Evolutionary conservation across 2,113 vertebrate genomes (phyloP).

Genomic region (Eurypyga helias): DNA sequence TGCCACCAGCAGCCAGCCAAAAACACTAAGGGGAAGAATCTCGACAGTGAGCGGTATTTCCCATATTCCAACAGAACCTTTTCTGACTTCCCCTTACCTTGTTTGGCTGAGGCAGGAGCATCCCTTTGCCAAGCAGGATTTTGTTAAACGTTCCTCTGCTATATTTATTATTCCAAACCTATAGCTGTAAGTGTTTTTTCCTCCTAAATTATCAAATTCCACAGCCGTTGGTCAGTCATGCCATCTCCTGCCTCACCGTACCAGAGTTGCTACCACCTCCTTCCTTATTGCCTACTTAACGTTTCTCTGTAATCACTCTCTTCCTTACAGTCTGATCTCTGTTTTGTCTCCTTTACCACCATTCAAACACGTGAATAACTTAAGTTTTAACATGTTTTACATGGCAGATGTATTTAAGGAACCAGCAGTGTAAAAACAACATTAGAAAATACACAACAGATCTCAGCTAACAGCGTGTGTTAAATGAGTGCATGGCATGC

Average conservation of each 20-base stretch:
- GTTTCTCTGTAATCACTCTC: neutral
- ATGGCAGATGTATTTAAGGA: neutral
- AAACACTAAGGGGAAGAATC: neutral
- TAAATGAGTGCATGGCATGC: neutral
- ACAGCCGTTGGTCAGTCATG: neutral
- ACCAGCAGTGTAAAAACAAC: neutral
- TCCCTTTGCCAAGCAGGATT: neutral
- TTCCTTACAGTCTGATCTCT: constrained; percentile 6
- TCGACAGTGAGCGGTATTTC: neutral
- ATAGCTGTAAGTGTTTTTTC: neutral
- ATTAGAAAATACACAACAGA: neutral
- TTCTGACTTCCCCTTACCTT: neutral
- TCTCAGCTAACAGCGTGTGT: neutral
- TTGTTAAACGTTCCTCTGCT: neutral
- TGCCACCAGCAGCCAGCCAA: neutral
- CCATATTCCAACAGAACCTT: neutral
- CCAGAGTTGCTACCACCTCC: neutral
- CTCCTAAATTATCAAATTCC: constrained; percentile 34
- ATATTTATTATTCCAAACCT: neutral
- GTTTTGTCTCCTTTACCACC: neutral
- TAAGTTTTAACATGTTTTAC: neutral
- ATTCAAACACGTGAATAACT: neutral
- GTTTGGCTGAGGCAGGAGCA: neutral
- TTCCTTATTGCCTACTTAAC: neutral
- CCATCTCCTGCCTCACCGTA: neutral